These are phyloP conservation scores for Takifugu ocellatus DNA, from an alignment of 2,797 vertebrate species.

Conservation along the genomic window DNA sequence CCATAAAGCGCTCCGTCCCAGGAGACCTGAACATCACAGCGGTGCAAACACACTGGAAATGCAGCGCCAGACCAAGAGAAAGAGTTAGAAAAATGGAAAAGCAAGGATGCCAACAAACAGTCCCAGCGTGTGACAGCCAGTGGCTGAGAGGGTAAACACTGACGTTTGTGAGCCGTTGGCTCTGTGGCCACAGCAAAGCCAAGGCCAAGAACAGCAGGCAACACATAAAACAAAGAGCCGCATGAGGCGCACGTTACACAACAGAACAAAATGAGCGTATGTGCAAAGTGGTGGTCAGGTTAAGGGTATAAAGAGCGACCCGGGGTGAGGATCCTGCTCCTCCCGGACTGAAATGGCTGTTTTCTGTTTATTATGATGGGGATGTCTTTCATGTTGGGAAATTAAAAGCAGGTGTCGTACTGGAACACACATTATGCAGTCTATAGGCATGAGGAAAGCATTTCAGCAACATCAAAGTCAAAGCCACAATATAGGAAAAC, in stretches of 20 bases:
- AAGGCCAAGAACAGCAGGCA: constrained; percentile 39
- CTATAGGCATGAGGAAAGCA: constrained; percentile 78
- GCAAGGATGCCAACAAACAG: constrained; percentile 26
- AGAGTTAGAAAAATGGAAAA: constrained; percentile 20
- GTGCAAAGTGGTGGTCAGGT: constrained; percentile 16
- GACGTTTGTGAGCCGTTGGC: constrained; percentile 59
- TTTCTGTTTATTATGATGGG: constrained; percentile 89
- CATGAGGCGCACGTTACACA: constrained; percentile 46
- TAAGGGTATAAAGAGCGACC: constrained; percentile 42
- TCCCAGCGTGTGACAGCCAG: constrained; percentile 29
- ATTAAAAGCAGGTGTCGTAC: constrained; percentile 92
- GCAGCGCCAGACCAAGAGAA: constrained; percentile 23
- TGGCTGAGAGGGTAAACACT: constrained; percentile 37
- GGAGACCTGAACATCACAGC: constrained; percentile 37
- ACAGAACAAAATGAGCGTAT: constrained; percentile 3
- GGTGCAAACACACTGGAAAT: constrained; percentile 27
- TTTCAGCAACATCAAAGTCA: constrained; percentile 87
- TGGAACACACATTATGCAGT: constrained; percentile 86
- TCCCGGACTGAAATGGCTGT: constrained; percentile 84
- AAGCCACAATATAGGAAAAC: constrained; percentile 78
- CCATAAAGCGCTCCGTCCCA: constrained; percentile 38
- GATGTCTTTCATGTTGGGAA: constrained; percentile 95
- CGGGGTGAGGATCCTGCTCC: constrained; percentile 65
- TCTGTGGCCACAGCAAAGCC: constrained; percentile 67
- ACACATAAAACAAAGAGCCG: constrained; percentile 50